Percentiles rank a stretch among this genome's conserved stretches.
phyloP scores from a whole-genome alignment of 2,888 invertebrate species.

The Tetheella fluctuosa region DNA sequence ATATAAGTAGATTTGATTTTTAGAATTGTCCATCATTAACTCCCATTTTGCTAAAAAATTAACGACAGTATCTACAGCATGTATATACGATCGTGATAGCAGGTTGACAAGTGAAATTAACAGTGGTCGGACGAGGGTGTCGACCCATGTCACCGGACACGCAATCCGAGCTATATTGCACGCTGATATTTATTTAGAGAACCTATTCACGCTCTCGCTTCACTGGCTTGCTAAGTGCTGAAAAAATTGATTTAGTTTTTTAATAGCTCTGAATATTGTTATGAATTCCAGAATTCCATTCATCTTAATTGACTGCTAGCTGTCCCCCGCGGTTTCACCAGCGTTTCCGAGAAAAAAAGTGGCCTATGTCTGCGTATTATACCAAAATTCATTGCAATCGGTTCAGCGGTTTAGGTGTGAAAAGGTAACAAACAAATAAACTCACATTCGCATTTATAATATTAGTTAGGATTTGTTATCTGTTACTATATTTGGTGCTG shows the following conservation, averaged over 20 bases:
- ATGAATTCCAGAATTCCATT: no score
- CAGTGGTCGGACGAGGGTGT: slow-evolving; percentile 49
- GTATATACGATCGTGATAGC: slow-evolving; percentile 26
- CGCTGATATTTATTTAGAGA: slow-evolving; percentile 44
- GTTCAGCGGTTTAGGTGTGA: no score
- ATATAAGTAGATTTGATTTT: no score
- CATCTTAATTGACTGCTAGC: no score
- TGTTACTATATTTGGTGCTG: no score
- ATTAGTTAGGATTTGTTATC: no score
- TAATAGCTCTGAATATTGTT: background rate
- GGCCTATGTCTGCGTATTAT: no score
- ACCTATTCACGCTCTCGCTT: slow-evolving; percentile 17
- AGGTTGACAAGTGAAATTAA: slow-evolving; percentile 61
- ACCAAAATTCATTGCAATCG: no score
- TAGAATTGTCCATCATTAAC: background rate
- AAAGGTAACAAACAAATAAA: no score
- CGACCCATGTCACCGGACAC: slow-evolving; percentile 57
- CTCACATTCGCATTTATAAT: no score
- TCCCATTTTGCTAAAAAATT: background rate
- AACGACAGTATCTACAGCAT: background rate
- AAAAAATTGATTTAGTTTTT: background rate
- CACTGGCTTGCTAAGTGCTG: background rate
- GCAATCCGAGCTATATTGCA: slow-evolving; percentile 48
- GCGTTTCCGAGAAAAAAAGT: no score
- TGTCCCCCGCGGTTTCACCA: no score